Percentiles rank a stretch among this genome's conserved stretches.
These are phyloP conservation scores for Hipparchia sbordonii DNA, from an alignment of 2,888 invertebrate species.

Conservation along the genomic window DNA sequence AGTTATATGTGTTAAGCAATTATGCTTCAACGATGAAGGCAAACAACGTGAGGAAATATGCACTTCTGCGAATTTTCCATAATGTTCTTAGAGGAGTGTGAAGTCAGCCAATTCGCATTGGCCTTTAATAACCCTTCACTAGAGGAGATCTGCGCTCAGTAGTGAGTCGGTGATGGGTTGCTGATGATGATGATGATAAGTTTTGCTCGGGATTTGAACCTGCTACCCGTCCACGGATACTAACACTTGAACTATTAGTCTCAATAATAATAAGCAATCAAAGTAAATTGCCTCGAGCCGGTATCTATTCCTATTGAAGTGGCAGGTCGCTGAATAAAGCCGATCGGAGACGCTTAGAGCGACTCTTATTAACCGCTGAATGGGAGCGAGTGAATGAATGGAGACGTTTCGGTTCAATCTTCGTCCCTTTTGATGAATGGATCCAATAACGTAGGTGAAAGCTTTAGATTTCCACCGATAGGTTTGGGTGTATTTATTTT, in stretches of 20 bases:
- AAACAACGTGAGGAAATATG: no score
- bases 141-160: no score
- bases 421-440: conserved; percentile 47
- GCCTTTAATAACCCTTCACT: no score
- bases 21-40: no score
- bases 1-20: no score
- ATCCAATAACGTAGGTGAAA: conserved; percentile 23
- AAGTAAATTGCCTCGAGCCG: conserved; percentile 18
- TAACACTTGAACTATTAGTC: background rate
- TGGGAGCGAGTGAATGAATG: conserved; percentile 39
- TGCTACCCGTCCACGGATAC: background rate
- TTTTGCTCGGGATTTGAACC: background rate
- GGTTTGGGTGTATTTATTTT: background rate
- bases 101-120: no score
- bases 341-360: conserved; percentile 44
- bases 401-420: conserved; percentile 21
- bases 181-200: no score
- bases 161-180: no score
- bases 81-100: no score
- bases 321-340: conserved; percentile 29
- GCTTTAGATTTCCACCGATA: conserved; percentile 13
- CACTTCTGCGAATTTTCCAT: no score
- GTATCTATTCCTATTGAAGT: conserved; percentile 30
- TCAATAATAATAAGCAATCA: conserved; percentile 13
- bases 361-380: conserved; percentile 59